These are phyloP conservation scores for Osmerus mordax DNA, from an alignment of 2,113 vertebrate species.

Conservation along the genomic window DNA sequence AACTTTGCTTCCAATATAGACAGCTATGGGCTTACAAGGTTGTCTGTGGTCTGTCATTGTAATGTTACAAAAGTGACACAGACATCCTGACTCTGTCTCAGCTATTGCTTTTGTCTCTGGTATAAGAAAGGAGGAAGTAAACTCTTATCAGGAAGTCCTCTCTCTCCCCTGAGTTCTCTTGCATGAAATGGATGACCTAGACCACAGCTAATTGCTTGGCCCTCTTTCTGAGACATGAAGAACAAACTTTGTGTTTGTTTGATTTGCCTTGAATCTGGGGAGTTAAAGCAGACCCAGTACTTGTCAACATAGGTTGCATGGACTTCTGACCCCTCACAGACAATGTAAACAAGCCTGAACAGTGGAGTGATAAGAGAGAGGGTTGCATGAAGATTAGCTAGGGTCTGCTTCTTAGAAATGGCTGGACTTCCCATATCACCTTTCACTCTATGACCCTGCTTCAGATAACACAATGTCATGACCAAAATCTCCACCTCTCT, in stretches of 20 bases:
- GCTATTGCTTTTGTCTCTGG: conserved; percentile 11
- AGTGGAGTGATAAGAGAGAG: conserved; percentile 62
- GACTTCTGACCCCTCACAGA: conserved; percentile 64
- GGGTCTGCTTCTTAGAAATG: conserved; percentile 55
- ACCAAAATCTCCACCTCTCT: conserved; percentile 23
- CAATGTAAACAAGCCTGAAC: conserved; percentile 73
- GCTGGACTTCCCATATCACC: conserved; percentile 33
- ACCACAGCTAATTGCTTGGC: conserved; percentile 52
- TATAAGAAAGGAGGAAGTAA: neutral
- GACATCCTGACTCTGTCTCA: neutral
- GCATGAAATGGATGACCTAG: conserved; percentile 23
- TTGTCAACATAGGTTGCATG: conserved; percentile 39
- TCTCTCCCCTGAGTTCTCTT: conserved; percentile 5
- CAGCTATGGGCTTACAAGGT: too few species aligned
- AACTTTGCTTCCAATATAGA: too few species aligned
- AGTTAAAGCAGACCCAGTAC: conserved; percentile 53
- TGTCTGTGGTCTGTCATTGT: conserved; percentile 13
- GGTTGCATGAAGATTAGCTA: conserved; percentile 51
- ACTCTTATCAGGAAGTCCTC: conserved; percentile 24
- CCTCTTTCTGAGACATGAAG: conserved; percentile 45
- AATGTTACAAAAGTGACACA: neutral
- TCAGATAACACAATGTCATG: conserved; percentile 49
- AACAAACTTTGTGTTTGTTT: conserved; percentile 49
- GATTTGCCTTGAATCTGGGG: conserved; percentile 45
- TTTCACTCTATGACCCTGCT: conserved; percentile 38